These are phyloP conservation scores for Thermophis baileyi DNA, from an alignment of 2,113 vertebrate species.

Conservation along the genomic window DNA sequence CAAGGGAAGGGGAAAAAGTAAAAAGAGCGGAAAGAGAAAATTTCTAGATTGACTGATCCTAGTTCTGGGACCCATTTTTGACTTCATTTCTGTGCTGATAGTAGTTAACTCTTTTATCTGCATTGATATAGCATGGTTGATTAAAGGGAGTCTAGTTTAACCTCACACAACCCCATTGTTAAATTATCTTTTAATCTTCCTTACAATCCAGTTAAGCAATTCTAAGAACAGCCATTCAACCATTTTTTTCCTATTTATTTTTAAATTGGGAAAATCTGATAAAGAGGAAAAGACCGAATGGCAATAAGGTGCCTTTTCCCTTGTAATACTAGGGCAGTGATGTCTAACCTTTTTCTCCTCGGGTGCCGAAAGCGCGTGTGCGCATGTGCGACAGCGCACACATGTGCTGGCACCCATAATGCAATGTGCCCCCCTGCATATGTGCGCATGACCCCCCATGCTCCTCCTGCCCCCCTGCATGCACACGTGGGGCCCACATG, in stretches of 20 bases:
- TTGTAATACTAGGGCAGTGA: neutral
- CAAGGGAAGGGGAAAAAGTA: neutral
- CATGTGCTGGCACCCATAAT: no score
- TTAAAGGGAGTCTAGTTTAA: neutral
- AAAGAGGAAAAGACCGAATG: neutral
- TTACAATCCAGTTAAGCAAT: neutral
- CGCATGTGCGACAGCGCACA: no score
- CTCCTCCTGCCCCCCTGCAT: no score
- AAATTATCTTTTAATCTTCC: neutral
- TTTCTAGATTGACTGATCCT: neutral
- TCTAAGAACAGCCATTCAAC: neutral
- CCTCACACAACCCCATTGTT: neutral
- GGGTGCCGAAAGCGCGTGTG: no score
- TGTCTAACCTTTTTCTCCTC: no score
- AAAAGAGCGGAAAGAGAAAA: neutral
- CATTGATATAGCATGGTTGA: neutral
- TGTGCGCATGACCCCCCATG: no score
- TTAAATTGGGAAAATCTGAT: neutral
- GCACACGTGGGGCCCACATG: no score
- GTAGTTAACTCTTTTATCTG: neutral
- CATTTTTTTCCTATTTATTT: neutral
- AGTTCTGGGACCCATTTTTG: neutral
- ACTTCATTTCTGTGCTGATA: neutral
- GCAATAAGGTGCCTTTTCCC: neutral
- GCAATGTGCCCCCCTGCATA: no score